Base-by-base conservation (phyloP, 2,113 vertebrate genomes). In the Percopsis transmontana region DNA sequence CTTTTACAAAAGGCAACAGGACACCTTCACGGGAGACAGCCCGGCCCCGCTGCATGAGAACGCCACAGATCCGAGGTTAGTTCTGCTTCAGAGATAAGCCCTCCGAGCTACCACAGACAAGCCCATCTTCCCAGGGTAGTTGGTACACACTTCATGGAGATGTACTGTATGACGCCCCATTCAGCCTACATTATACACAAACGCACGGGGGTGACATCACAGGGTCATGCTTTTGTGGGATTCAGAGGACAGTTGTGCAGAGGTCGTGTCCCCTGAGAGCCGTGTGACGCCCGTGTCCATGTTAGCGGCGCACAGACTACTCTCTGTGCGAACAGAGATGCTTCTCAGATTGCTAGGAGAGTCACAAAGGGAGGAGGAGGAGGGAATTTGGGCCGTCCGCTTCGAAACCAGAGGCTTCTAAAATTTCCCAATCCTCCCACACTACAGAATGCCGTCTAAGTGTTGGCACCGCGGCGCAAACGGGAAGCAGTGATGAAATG, bases 401-500 rank as follows among this genome's bases (percentile, higher is more conserved):
- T 68, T 60, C 70, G 45, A 70, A 68, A 14, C 61, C 27, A 1
- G 44, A 23, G 4, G 55, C 45, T 60, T 70, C 47, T 70, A 66
- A 68, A 62, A 54, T 76, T 79, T 72, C 61, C 57, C 63, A 69
- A 52, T 39, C 72, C 68, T 79, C 74, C 76, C 68, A 71, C 68
- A 44, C 79, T 64, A 40, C 40, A 58, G 27, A 60, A 55, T 13
- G 20, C 21, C 23, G 38, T 7, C 56, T 11, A 10, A 72, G 61
- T 67, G 76, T 52, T 77, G 73, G 72, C 73, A 68, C 33, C 44
- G 78, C 68, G 65, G 79, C 82, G 74, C 73, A 59, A 41, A 42
- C 39, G 79, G 70, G 76, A 80, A 76, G 61, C 39, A 39, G 74
- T 73, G 77, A 85, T 80, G 79, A 89, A 82, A 82, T 76, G 70